Base-by-base conservation (phyloP, 2,113 vertebrate species). In the Prochilodus magdalenae region DNA sequence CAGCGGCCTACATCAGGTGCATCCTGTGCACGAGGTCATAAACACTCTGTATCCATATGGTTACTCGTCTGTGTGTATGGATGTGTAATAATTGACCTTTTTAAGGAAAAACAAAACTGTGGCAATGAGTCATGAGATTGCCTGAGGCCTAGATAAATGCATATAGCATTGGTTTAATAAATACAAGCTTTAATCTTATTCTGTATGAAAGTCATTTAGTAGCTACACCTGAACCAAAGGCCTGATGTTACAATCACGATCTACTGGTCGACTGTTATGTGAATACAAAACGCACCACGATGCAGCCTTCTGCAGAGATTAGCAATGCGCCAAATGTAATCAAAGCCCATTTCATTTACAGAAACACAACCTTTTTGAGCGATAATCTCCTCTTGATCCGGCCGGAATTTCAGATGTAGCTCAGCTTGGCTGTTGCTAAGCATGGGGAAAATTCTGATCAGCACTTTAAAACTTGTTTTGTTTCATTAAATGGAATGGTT, bases 271-370 rank as follows among this genome's bases (percentile, higher is more conserved):
- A 65, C 30, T 65, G 29, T 29, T 30, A 65, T 65, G 29, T 30
- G 15, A 65, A 18, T 27, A 63, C 26, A 29, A 6, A 65, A 65
- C 7, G 27, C 15, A 30, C 4, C 15, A 30, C 44, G 77, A 85
- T 80, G 75, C 82, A 89, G 85, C 82, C 53, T 7, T 14, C 53
- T 1, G 49, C 18, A 55, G 20, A 6, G 53, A 88, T 18, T 24
- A 30, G 53, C 20, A 7, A 59, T 33, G 33, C 40, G 8, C 27
- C 59, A 82, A 85, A 87, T 85, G 82, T 85, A 88, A 89, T 86
- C 86, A 90, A 87, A 89, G 62, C 77, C 77, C 85, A 89, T 90
- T 87, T 86, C 78, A 66, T 29, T 70, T 18, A 65, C 62, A 65
- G 62, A 51, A 27, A 27, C 8, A 15, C 55, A 60, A 60, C 26